These are phyloP conservation scores for Oscheius sp. DNA, from an alignment of 2,888 invertebrate genomes.

Conservation along the genomic window DNA sequence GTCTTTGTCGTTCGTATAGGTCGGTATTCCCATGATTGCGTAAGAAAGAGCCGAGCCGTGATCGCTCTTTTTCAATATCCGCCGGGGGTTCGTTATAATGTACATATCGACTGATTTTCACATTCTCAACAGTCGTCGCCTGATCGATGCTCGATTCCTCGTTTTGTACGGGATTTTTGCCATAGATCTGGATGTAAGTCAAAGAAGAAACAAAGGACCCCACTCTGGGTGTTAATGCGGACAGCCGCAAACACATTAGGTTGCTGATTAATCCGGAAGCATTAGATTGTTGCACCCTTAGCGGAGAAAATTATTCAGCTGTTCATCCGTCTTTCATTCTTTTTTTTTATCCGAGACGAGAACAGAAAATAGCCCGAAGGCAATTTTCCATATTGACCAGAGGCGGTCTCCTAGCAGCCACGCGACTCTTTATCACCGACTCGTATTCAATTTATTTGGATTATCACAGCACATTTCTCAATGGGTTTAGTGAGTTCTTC, in stretches of 20 bases:
- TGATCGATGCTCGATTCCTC: no score
- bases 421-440: conserved; percentile 24
- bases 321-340: background rate
- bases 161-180: no score
- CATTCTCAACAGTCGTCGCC: no score
- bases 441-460: conserved; percentile 5
- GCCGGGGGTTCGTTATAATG: no score
- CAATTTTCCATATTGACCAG: conserved; percentile 13
- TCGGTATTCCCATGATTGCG: background rate
- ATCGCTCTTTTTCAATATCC: no score
- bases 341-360: background rate
- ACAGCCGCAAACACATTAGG: conserved; percentile 26
- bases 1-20: background rate
- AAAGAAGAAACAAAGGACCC: no score
- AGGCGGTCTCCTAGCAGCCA: conserved; percentile 26
- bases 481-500: no score
- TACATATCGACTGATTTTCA: no score
- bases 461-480: background rate
- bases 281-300: conserved; percentile 21
- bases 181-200: no score
- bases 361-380: background rate
- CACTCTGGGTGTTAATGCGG: no score
- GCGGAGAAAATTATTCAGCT: background rate
- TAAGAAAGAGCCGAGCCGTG: no score
- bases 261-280: conserved; percentile 29